These are phyloP conservation scores for Parazoanthus darwini DNA, from an alignment of 92 coral and sea anemone species.

Conservation along the genomic window DNA sequence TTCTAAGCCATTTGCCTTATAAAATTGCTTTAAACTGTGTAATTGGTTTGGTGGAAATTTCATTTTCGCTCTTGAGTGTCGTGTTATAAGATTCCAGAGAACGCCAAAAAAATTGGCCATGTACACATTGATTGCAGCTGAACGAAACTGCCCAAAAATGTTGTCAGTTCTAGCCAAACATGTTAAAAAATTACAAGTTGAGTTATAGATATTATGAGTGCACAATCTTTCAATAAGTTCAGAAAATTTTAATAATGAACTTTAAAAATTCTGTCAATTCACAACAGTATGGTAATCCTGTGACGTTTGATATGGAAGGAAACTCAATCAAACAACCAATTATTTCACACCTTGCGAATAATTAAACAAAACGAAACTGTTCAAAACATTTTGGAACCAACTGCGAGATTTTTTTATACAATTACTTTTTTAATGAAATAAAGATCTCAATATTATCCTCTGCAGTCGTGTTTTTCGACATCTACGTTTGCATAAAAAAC, in stretches of 20 bases:
- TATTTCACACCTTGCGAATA: slow-evolving; percentile 33
- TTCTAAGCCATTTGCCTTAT: background rate
- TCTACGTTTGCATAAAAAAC: background rate
- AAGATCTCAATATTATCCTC: background rate
- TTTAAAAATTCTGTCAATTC: background rate
- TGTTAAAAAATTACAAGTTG: background rate
- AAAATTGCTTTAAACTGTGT: background rate
- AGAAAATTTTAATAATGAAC: background rate
- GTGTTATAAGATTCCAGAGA: too few relatives aligned
- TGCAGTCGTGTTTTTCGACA: background rate
- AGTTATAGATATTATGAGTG: background rate
- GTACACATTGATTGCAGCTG: background rate
- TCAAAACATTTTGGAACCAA: slow-evolving; percentile 9
- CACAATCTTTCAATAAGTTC: background rate
- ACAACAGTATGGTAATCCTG: background rate
- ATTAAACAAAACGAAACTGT: slow-evolving; percentile 27
- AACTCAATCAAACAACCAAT: background rate
- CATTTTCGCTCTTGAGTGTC: background rate
- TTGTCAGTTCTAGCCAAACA: background rate
- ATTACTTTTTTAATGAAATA: background rate
- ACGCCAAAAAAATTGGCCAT: background rate
- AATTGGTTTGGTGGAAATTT: background rate
- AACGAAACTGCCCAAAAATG: background rate
- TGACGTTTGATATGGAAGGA: slow-evolving; percentile 1
- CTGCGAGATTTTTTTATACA: background rate